These are phyloP conservation scores for Tenodera sinensis DNA, from an alignment of 2,888 invertebrate species.

Conservation along the genomic window DNA sequence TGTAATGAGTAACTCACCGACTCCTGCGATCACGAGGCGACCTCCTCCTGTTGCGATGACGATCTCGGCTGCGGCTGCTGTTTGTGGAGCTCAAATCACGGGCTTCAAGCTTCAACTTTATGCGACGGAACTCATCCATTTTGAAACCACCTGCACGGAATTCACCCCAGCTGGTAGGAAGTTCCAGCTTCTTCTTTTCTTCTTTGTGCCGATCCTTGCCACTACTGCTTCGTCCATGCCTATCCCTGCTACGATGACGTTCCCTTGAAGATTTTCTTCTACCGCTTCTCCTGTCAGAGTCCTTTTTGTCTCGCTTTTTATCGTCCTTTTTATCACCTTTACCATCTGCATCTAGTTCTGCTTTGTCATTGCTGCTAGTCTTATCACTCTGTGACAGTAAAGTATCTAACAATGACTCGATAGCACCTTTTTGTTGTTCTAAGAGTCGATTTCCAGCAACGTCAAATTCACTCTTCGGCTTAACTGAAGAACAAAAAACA, in stretches of 20 bases:
- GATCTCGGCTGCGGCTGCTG: neutral
- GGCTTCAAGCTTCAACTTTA: conserved; percentile 22
- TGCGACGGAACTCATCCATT: conserved; percentile 28
- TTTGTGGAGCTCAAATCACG: neutral
- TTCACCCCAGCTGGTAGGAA: conserved; percentile 27
- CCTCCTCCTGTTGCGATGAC: neutral
- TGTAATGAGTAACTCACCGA: neutral
- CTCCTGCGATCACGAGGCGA: conserved; percentile 10
- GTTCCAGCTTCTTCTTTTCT: conserved; percentile 13
- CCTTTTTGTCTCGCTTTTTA: neutral
- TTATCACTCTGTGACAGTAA: conserved; percentile 5
- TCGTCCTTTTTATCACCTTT: neutral
- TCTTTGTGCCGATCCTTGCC: conserved; percentile 16
- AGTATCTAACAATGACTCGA: conserved; percentile 13
- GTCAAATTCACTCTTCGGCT: neutral
- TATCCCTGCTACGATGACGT: conserved; percentile 17
- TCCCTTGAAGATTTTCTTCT: conserved; percentile 3
- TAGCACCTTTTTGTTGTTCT: conserved; percentile 21
- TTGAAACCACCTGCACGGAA: conserved; percentile 21
- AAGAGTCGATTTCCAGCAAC: neutral
- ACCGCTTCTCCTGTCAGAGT: conserved; percentile 7
- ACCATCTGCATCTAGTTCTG: neutral
- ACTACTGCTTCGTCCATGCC: conserved; percentile 11
- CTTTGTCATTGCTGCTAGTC: neutral
- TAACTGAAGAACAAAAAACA: conserved; percentile 1